Base-by-base conservation (phyloP, 1,140 invertebrate species). In the Aphelinus atriplicis region DNA sequence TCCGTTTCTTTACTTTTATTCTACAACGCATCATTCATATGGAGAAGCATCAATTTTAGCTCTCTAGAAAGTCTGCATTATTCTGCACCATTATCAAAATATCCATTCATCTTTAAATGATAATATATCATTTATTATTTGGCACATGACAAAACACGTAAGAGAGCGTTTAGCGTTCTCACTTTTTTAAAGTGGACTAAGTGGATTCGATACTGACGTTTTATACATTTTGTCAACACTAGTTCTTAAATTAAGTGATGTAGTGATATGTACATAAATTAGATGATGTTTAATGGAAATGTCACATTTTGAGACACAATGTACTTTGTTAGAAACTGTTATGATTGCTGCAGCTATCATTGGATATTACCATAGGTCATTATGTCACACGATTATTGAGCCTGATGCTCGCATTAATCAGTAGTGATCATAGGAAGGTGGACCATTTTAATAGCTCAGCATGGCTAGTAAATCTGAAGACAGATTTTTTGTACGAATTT, bases 181-280 rank as follows among this genome's bases (percentile, higher is more conserved):
- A 79, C 57, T 73, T 80, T 79, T 75, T 77, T 66, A 50, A 65
- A 67, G n/a, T 47, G 43, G 3, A 60, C 9, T 57, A 73, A n/a
- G 7, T 42, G 7, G 51, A 65, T 47, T 58, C 9, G 64, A 65
- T 73, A 65, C 3, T 5, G 53, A 67, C 60, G 9, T 76, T 71
- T 76, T 71, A 71, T 71, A 71, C 62, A 71, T 66, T 71, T 76
- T 71, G 46, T 66, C 63, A 76, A 48, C 7, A 51, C 62, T 58
- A 71, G 56, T 70, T 71, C 71, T 76, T 71, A 64, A 55, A 46
- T n/a, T 78, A 73, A 78, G 66, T 67, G 77, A 71, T 78, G 78
- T 79, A 81, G 78, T 77, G 61, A 80, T 80, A 76, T 82, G 79
- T 82, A 82, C 56, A 83, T 83, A 83, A 80, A 51, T 68, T 69